These are phyloP conservation scores for Porites cylindrica DNA, from an alignment of 92 coral and sea anemone species.

Conservation along the genomic window DNA sequence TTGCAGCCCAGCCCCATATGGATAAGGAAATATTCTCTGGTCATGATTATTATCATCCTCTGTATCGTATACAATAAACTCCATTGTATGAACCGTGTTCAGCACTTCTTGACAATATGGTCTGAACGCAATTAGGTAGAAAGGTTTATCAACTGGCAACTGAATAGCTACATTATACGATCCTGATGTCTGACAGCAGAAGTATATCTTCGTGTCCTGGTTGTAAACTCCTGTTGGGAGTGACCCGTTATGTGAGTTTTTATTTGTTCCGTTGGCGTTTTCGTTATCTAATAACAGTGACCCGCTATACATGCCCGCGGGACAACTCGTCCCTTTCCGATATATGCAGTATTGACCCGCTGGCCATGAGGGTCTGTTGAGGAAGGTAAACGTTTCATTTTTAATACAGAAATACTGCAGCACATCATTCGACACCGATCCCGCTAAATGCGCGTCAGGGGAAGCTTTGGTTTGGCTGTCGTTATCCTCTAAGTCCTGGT, in stretches of 20 bases:
- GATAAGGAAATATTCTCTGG: not conserved
- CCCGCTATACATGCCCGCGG: slow-evolving; percentile 63
- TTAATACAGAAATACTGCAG: slow-evolving; percentile 75
- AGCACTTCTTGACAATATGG: slow-evolving; percentile 54
- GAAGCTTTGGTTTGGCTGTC: not conserved
- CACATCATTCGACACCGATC: slow-evolving; percentile 65
- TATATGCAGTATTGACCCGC: slow-evolving; percentile 78
- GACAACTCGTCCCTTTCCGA: slow-evolving; percentile 67
- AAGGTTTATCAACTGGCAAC: slow-evolving; percentile 58
- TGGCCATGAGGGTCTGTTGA: slow-evolving; percentile 68
- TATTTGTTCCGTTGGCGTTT: slow-evolving; percentile 24
- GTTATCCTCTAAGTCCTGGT: slow-evolving; percentile 34
- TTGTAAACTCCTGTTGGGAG: slow-evolving; percentile 76
- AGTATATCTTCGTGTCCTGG: slow-evolving; percentile 50
- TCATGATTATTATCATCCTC: slow-evolving; percentile 34
- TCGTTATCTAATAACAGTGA: slow-evolving; percentile 72
- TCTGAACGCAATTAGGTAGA: slow-evolving; percentile 51
- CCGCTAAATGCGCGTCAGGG: slow-evolving; percentile 53
- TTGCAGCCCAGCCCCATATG: not conserved
- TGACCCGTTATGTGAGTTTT: slow-evolving; percentile 58
- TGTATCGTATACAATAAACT: slow-evolving; percentile 50
- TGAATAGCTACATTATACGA: slow-evolving; percentile 14
- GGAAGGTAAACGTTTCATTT: slow-evolving; percentile 22
- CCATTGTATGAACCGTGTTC: slow-evolving; percentile 45
- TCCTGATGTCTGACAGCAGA: slow-evolving; percentile 47